Evolutionary conservation across 2,797 vertebrate species (phyloP).

Genomic region (Lepidocolaptes lacrymiger): DNA sequence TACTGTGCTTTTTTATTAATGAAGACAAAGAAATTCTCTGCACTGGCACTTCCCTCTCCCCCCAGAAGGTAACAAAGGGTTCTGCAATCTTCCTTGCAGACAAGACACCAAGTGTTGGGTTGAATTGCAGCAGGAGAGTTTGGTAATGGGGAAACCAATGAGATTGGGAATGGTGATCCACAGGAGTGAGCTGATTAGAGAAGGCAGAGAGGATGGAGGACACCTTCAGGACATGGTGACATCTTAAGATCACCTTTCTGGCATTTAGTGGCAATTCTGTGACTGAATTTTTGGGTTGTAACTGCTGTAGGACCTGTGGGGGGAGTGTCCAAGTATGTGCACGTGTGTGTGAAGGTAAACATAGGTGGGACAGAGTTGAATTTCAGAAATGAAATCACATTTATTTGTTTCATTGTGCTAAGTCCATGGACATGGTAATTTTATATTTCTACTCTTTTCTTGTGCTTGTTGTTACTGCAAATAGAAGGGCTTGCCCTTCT

Average conservation of each 20-base stretch:
- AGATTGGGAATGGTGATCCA: fast-evolving
- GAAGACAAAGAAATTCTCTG: neutral
- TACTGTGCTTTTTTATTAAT: neutral
- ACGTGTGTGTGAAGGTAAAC: neutral
- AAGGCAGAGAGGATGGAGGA: neutral
- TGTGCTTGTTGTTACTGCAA: neutral
- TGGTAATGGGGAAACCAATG: neutral
- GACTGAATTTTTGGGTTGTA: neutral
- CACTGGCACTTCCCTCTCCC: neutral
- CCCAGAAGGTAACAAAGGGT: neutral
- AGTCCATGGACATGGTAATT: neutral
- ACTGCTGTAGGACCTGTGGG: neutral
- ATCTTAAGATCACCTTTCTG: neutral
- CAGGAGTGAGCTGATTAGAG: neutral
- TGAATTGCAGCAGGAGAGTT: neutral
- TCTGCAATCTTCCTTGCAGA: neutral
- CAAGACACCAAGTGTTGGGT: neutral
- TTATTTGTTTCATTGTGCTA: neutral
- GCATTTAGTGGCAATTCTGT: neutral
- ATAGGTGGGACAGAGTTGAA: neutral
- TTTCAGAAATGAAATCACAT: neutral
- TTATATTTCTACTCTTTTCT: neutral
- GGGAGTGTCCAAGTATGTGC: neutral
- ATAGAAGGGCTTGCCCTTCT: neutral
- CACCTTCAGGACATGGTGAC: neutral